Evolutionary conservation across 2,797 vertebrate genomes (phyloP).

Genomic region (Enteromius trimaculatus): DNA sequence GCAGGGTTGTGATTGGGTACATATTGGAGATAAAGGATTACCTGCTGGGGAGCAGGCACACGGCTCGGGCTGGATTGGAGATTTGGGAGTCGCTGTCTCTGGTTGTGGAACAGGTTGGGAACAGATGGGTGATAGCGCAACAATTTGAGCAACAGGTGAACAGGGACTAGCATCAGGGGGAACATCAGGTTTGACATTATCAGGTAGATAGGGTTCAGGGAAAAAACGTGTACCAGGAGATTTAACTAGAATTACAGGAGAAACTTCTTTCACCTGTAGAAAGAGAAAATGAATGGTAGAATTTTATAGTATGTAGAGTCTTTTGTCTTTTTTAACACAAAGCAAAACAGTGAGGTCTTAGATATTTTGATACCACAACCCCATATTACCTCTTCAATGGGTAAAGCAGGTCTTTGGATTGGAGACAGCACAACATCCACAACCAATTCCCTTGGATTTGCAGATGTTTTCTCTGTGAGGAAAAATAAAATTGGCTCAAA

Average conservation of each 20-base stretch:
- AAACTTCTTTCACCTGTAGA: slow-evolving; percentile 58
- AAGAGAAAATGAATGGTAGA: slow-evolving; percentile 30
- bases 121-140: slow-evolving; percentile 60
- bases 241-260: slow-evolving; percentile 62
- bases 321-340: neutral
- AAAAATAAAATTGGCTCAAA: slow-evolving; percentile 38
- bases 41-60: slow-evolving; percentile 73
- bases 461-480: slow-evolving; percentile 66
- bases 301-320: neutral
- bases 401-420: slow-evolving; percentile 59
- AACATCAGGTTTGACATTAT: slow-evolving; percentile 59
- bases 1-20: slow-evolving; percentile 88
- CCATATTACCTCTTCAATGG: slow-evolving; percentile 58
- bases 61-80: slow-evolving; percentile 74
- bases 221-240: slow-evolving; percentile 80
- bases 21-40: slow-evolving; percentile 87
- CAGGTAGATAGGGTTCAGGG: slow-evolving; percentile 77
- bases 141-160: slow-evolving; percentile 56
- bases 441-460: slow-evolving; percentile 60
- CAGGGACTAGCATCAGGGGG: slow-evolving; percentile 57
- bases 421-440: slow-evolving; percentile 67
- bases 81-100: slow-evolving; percentile 75
- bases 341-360: neutral
- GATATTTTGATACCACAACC: neutral
- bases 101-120: slow-evolving; percentile 84